phyloP scores from a whole-genome alignment of 2,888 invertebrate genomes.

The Andricus curvator region DNA sequence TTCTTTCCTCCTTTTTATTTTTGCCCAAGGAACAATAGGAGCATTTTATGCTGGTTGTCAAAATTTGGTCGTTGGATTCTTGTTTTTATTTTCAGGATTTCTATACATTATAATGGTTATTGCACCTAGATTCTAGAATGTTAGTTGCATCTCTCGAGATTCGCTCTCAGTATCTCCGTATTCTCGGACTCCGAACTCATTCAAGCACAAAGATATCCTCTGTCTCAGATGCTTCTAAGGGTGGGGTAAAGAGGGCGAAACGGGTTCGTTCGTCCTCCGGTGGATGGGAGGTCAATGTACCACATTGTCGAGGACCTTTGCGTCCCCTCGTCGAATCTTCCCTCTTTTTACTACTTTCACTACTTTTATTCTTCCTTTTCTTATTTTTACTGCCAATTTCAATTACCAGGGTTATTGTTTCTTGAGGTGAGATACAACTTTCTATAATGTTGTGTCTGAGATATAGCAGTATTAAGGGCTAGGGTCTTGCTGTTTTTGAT shows the following conservation, averaged over 20 bases:
- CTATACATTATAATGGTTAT: too few relatives aligned
- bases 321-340: slow-evolving; percentile 20
- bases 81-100: too few relatives aligned
- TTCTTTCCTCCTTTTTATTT: too few relatives aligned
- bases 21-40: too few relatives aligned
- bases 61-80: too few relatives aligned
- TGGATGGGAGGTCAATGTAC: slow-evolving; percentile 29
- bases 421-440: neutral
- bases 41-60: too few relatives aligned
- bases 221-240: slow-evolving; percentile 4
- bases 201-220: slow-evolving; percentile 26
- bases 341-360: slow-evolving; percentile 20
- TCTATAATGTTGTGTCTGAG: neutral
- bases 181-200: neutral
- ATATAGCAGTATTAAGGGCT: too few relatives aligned
- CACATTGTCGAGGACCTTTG: slow-evolving; percentile 45
- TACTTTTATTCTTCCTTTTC: neutral
- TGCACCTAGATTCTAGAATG: neutral
- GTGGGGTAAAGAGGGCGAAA: neutral
- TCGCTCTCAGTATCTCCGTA: neutral
- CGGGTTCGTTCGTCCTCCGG: slow-evolving; percentile 14
- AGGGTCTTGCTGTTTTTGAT: neutral
- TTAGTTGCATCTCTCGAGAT: neutral
- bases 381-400: neutral
- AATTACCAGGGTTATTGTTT: neutral